Conservation (phyloP, 2,113 vertebrate genomes). For the Emydura subglobosa region DNA sequence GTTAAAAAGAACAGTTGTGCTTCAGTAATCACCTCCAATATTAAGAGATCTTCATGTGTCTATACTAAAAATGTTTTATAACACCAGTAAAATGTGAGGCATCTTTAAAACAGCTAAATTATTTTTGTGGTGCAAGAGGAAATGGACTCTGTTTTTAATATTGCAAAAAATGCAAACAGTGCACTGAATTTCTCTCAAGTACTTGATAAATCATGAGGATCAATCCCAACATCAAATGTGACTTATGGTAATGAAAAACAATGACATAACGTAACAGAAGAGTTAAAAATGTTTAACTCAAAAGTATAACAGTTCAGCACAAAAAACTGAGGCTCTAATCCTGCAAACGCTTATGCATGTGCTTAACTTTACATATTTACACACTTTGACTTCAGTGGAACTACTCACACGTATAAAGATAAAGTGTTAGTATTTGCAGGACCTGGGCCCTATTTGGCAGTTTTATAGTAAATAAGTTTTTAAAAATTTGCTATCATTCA, state of each 20-base stretch:
- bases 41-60: not conserved
- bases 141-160: not conserved
- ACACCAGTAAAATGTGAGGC: not conserved
- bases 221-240: not conserved
- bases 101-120: not conserved
- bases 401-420: not conserved
- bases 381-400: not conserved
- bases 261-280: not conserved
- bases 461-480: not conserved
- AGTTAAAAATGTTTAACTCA: not conserved
- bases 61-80: not conserved
- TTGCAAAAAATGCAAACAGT: not conserved
- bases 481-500: not conserved
- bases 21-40: not conserved
- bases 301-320: not conserved
- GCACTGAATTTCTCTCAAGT: not conserved
- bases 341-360: not conserved
- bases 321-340: not conserved
- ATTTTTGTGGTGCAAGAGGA: not conserved
- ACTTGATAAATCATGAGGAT: not conserved
- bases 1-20: not conserved
- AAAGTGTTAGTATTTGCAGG: not conserved
- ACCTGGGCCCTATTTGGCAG: not conserved
- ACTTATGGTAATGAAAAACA: not conserved
- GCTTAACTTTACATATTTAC: not conserved